Evolutionary conservation across 2,797 vertebrate species (phyloP).

Genomic region (Sylvilagus floridanus): DNA sequence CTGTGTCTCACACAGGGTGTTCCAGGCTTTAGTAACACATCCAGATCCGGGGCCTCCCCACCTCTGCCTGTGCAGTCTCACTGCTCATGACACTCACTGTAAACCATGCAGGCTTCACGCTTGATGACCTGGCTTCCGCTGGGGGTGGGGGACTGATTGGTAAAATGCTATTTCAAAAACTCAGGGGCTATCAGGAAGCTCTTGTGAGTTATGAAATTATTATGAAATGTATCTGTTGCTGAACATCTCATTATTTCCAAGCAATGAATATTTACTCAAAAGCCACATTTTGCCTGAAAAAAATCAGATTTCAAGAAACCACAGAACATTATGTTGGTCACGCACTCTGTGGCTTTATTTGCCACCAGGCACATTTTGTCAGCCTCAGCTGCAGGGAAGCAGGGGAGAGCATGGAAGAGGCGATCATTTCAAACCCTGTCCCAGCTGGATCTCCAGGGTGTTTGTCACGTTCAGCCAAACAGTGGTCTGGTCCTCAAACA

Average conservation of each 20-base stretch:
- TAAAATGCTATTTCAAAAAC: conserved; percentile 49
- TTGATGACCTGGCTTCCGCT: background rate
- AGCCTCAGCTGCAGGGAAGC: background rate
- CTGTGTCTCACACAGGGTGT: rapidly evolving
- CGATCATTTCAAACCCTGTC: conserved; percentile 4
- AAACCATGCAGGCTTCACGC: background rate
- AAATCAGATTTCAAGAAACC: conserved; percentile 31
- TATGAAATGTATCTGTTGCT: conserved; percentile 43
- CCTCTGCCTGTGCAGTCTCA: background rate
- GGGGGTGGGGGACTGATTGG: background rate
- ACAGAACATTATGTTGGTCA: background rate
- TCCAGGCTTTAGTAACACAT: background rate
- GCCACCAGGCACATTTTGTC: background rate
- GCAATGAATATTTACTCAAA: conserved; percentile 36
- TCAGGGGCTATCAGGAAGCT: background rate
- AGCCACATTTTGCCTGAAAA: conserved; percentile 40
- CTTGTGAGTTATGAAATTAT: background rate
- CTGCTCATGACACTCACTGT: background rate
- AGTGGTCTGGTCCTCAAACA: background rate
- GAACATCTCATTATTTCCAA: conserved; percentile 41
- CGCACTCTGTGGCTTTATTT: background rate
- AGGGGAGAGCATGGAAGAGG: background rate
- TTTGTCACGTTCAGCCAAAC: conserved; percentile 38
- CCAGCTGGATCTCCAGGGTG: background rate
- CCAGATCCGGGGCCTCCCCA: background rate